Conservation (phyloP, 2,113 vertebrate species). For the Rattus rattus region DNA sequence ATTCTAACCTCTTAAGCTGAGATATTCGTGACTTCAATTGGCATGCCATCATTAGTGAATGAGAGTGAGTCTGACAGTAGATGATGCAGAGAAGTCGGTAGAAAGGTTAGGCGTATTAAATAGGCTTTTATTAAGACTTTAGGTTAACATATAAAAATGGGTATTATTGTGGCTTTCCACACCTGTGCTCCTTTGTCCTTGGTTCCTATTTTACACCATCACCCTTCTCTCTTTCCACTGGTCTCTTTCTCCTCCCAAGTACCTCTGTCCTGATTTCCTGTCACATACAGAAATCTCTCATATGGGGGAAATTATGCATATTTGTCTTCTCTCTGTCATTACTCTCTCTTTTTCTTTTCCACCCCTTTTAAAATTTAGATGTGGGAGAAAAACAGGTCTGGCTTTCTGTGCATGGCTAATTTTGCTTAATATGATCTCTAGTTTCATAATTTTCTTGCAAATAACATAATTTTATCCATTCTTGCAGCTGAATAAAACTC, state of each 20-base stretch:
- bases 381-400: neutral
- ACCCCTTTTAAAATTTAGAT: neutral
- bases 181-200: neutral
- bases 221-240: neutral
- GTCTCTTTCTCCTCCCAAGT: neutral
- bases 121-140: neutral
- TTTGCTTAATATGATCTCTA: neutral
- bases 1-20: slow-evolving; percentile 39
- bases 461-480: neutral
- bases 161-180: neutral
- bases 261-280: neutral
- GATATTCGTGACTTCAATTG: slow-evolving; percentile 9
- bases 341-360: neutral
- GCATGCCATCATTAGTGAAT: slow-evolving; percentile 19
- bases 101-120: neutral
- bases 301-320: neutral
- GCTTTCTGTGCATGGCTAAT: neutral
- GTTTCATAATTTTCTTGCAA: neutral
- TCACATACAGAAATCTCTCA: neutral
- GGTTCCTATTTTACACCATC: neutral
- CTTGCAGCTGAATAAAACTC: neutral
- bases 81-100: neutral
- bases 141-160: neutral
- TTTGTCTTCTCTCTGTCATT: neutral
- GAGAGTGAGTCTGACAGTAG: neutral